These are phyloP conservation scores for Eumacrocentrus americanus DNA, from an alignment of 2,888 invertebrate genomes.

Conservation along the genomic window DNA sequence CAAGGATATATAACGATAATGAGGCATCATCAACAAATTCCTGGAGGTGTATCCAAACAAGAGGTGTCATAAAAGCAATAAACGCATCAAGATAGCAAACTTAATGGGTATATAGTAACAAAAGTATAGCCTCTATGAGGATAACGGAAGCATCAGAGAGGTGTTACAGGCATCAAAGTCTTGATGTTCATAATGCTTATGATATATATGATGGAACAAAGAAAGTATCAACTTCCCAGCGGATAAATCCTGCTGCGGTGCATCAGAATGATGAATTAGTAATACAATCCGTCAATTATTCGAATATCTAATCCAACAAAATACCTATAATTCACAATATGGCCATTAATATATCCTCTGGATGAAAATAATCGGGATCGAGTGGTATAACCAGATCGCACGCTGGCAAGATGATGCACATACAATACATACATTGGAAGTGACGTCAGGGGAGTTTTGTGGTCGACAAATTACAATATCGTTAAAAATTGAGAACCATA, in stretches of 20 bases:
- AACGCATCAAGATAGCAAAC: too few species aligned
- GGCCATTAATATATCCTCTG: constrained; percentile 43
- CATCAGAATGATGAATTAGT: constrained; percentile 24
- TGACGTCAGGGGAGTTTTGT: constrained; percentile 45
- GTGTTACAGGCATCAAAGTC: too few species aligned
- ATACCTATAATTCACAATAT: constrained; percentile 47
- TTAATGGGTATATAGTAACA: too few species aligned
- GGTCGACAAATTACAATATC: constrained; percentile 56
- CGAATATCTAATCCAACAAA: constrained; percentile 41
- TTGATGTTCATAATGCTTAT: too few species aligned
- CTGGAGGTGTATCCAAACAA: too few species aligned
- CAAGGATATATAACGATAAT: not conserved
- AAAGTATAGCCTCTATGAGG: too few species aligned
- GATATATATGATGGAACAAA: too few species aligned
- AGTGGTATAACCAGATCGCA: constrained; percentile 32
- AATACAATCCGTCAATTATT: constrained; percentile 45
- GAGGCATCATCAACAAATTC: not conserved
- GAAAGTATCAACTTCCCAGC: too few species aligned
- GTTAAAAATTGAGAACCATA: constrained; percentile 45
- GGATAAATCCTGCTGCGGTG: too few species aligned
- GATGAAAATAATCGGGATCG: constrained; percentile 26
- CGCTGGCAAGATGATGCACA: constrained; percentile 48
- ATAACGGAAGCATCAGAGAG: too few species aligned
- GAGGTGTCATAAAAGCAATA: too few species aligned
- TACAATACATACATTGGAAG: constrained; percentile 26